Percentiles rank a stretch among this genome's conserved stretches.
These are phyloP conservation scores for Calameuta pallipes DNA, from an alignment of 2,888 invertebrate genomes.

Conservation along the genomic window DNA sequence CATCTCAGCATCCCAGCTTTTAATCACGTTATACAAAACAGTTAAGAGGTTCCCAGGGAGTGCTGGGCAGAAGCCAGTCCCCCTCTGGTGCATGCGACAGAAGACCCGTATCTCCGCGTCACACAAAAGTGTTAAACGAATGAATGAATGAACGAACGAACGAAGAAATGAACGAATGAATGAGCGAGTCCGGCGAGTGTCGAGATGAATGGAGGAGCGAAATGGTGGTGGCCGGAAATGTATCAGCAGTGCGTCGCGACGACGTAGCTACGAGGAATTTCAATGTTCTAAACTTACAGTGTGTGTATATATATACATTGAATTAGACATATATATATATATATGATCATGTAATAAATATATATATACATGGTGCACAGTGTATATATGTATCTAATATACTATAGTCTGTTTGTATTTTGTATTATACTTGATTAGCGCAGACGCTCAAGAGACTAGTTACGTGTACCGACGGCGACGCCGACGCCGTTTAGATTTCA, in stretches of 20 bases:
- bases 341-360: too few species aligned
- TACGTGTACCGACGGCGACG: neutral
- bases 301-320: neutral
- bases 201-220: constrained; percentile 26
- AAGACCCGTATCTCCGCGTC: constrained; percentile 60
- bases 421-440: constrained; percentile 40
- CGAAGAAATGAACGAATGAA: constrained; percentile 48
- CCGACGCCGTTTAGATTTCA: neutral
- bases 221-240: constrained; percentile 57
- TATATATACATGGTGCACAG: neutral
- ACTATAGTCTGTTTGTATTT: neutral
- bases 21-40: constrained; percentile 62
- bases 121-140: constrained; percentile 64
- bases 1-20: constrained; percentile 18
- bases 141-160: constrained; percentile 51
- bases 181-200: constrained; percentile 36
- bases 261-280: constrained; percentile 22
- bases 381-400: neutral
- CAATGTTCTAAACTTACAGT: neutral
- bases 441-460: neutral
- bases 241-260: constrained; percentile 43
- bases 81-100: constrained; percentile 32
- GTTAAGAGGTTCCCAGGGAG: constrained; percentile 57
- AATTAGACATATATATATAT: too few species aligned
- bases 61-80: constrained; percentile 20